phyloP scores from a whole-genome alignment of 1,140 invertebrate genomes.

The Heliothis virescens region DNA sequence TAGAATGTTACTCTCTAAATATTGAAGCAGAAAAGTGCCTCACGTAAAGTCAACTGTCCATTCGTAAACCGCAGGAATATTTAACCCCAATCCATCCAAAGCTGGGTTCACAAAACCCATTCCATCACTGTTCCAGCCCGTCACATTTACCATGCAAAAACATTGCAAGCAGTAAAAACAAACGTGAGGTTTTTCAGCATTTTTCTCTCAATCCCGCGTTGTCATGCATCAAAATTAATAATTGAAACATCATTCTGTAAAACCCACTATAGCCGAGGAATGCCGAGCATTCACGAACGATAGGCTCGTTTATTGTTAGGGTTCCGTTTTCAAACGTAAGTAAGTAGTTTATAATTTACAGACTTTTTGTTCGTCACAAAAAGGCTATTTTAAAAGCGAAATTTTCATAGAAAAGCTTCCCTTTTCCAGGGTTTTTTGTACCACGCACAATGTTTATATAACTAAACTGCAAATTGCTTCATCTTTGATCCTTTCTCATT shows the following conservation, averaged over 20 bases:
- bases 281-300: constrained; percentile 1
- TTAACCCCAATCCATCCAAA: constrained; percentile 2
- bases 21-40: neutral
- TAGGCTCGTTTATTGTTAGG: neutral
- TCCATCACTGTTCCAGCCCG: neutral
- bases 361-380: no score
- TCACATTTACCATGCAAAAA: constrained; percentile 22
- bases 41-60: neutral
- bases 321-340: neutral
- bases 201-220: constrained; percentile 3
- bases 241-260: constrained; percentile 15
- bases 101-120: neutral
- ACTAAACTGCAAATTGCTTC: no score
- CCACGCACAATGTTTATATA: no score
- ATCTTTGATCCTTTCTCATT: no score
- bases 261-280: constrained; percentile 13
- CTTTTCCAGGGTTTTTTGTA: no score
- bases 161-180: constrained; percentile 9
- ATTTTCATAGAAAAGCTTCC: no score
- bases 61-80: neutral
- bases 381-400: no score
- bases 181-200: neutral
- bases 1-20: neutral
- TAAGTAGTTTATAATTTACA: neutral
- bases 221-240: constrained; percentile 45